Conservation (phyloP, 2,797 vertebrate genomes). For the Danio albolineatus region DNA sequence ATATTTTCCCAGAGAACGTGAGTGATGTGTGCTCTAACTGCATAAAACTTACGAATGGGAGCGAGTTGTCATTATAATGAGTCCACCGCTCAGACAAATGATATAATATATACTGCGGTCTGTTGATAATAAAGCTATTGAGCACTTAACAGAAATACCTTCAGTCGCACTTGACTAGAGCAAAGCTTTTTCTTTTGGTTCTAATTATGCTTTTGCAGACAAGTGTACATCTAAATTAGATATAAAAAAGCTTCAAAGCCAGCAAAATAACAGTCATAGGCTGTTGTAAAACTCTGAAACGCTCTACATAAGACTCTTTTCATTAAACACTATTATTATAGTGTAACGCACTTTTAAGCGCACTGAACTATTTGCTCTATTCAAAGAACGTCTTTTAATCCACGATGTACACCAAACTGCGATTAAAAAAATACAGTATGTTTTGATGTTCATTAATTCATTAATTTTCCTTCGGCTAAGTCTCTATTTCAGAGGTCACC, state of each 20-base stretch:
- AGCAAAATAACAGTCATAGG: not conserved
- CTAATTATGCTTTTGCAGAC: slow-evolving; percentile 1
- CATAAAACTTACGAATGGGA: not conserved
- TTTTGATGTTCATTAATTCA: too few relatives aligned
- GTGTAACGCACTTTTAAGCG: not conserved
- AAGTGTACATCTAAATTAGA: too few relatives aligned
- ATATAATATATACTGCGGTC: slow-evolving; percentile 5
- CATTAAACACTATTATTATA: not conserved
- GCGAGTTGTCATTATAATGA: slow-evolving; percentile 16
- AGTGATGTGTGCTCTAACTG: slow-evolving; percentile 5
- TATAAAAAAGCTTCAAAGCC: not conserved
- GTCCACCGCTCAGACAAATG: slow-evolving; percentile 12
- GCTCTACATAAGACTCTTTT: not conserved
- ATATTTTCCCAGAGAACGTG: not conserved
- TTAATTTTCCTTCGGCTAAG: too few relatives aligned
- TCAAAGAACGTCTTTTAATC: not conserved
- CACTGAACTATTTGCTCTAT: not conserved
- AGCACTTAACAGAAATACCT: slow-evolving; percentile 11
- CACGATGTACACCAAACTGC: too few relatives aligned
- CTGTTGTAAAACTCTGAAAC: not conserved
- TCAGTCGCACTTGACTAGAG: not conserved
- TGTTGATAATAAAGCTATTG: slow-evolving; percentile 23
- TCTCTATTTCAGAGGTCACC: too few relatives aligned
- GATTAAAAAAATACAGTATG: too few relatives aligned
- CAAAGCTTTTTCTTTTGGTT: slow-evolving; percentile 1